These are phyloP conservation scores for Madoqua kirkii DNA, from an alignment of 2,113 vertebrate species.

Conservation along the genomic window DNA sequence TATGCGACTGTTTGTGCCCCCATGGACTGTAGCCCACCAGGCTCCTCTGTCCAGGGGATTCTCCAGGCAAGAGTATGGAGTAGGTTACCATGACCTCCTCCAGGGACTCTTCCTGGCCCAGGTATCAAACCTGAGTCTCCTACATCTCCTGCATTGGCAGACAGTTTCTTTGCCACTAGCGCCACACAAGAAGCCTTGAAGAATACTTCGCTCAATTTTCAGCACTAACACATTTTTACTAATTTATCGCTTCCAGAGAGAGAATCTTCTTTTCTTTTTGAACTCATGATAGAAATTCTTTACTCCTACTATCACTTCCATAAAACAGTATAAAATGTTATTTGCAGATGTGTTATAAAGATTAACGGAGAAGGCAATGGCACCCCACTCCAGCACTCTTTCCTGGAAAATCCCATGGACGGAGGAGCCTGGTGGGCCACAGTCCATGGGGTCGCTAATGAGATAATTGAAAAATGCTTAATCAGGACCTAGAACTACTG, in stretches of 20 bases:
- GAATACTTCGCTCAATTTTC: neutral
- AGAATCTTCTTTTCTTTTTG: neutral
- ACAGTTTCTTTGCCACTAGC: neutral
- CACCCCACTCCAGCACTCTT: too few species aligned
- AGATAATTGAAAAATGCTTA: neutral
- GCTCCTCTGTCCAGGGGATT: neutral
- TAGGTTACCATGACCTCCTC: neutral
- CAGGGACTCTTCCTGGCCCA: neutral
- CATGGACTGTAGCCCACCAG: neutral
- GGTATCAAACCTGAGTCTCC: neutral
- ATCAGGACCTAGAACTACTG: rapidly evolving
- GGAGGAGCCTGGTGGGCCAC: too few species aligned
- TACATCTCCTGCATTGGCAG: neutral
- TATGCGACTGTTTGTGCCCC: rapidly evolving
- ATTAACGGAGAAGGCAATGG: neutral
- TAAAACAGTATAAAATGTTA: neutral
- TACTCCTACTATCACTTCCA: neutral
- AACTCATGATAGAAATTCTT: neutral
- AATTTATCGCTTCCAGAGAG: neutral
- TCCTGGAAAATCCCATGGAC: too few species aligned
- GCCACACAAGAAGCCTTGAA: neutral
- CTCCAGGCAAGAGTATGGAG: neutral
- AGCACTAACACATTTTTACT: neutral
- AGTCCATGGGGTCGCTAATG: too few species aligned
- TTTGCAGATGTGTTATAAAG: neutral